Percentiles rank a stretch among this genome's conserved stretches.
Conservation (phyloP, 1,140 invertebrate species). For the Micrasema longulum region DNA sequence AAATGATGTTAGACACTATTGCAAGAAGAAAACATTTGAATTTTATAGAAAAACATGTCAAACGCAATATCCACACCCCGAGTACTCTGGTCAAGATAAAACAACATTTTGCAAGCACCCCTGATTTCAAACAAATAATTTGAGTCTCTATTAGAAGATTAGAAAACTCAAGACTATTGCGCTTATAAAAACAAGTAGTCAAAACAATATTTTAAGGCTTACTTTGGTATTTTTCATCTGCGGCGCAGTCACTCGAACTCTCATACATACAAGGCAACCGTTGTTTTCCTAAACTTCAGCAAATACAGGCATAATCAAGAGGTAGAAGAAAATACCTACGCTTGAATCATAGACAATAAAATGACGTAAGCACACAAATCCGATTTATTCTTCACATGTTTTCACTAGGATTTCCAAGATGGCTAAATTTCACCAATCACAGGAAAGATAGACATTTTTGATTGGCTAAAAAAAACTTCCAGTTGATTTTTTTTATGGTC, state of each 20-base stretch:
- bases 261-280: conserved; percentile 66
- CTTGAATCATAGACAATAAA: conserved; percentile 33
- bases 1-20: background rate
- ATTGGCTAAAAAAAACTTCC: conserved; percentile 2
- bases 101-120: conserved; percentile 32
- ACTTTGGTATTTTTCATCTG: conserved; percentile 62
- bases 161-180: background rate
- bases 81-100: conserved; percentile 23
- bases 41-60: conserved; percentile 41
- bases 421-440: conserved; percentile 14
- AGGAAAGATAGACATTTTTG: background rate
- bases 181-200: conserved; percentile 5
- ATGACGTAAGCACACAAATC: conserved; percentile 30
- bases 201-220: conserved; percentile 39
- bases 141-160: background rate
- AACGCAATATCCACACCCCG: conserved; percentile 49
- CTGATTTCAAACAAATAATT: conserved; percentile 18
- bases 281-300: conserved; percentile 68
- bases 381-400: conserved; percentile 9
- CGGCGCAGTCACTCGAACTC: conserved; percentile 68
- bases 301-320: conserved; percentile 34
- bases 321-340: conserved; percentile 37
- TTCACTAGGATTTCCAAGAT: background rate
- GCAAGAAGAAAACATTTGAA: conserved; percentile 25
- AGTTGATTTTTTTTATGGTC: too few species aligned